Conservation (phyloP, 2,797 vertebrate genomes). For the Gallinago stenura region DNA sequence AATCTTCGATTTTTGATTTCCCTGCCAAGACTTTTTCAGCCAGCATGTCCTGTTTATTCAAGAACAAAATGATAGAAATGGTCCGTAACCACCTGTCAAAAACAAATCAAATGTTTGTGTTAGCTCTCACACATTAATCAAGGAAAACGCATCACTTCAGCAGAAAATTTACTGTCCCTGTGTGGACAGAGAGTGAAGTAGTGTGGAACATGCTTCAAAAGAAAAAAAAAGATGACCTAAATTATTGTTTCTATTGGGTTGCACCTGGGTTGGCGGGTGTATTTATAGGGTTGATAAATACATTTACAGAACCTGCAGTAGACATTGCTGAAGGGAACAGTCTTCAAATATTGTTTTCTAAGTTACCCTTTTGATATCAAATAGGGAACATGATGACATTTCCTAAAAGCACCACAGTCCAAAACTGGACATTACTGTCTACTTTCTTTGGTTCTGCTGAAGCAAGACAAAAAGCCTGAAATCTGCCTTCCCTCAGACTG, state of each 20-base stretch:
- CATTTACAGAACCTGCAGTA: neutral
- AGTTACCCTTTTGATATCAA: neutral
- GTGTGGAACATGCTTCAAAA: neutral
- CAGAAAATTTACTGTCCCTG: neutral
- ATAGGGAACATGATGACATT: neutral
- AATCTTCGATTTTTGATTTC: slow-evolving; percentile 99
- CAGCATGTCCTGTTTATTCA: slow-evolving; percentile 99
- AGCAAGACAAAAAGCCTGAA: neutral
- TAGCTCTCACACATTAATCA: neutral
- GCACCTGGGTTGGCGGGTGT: neutral
- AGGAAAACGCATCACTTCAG: neutral
- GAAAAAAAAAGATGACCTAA: neutral
- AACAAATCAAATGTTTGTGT: neutral
- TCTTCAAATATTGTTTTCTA: neutral
- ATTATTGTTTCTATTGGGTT: neutral
- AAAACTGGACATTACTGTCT: neutral
- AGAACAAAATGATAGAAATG: slow-evolving; percentile 98
- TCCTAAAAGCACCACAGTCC: neutral
- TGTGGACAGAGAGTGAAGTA: neutral
- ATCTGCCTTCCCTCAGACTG: neutral
- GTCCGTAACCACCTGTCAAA: slow-evolving; percentile 94
- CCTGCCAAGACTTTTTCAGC: slow-evolving; percentile 99
- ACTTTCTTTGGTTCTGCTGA: neutral
- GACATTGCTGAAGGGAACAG: neutral
- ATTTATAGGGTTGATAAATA: neutral